These are phyloP conservation scores for Ochotona curzoniae DNA, from an alignment of 2,113 vertebrate species.

Conservation along the genomic window DNA sequence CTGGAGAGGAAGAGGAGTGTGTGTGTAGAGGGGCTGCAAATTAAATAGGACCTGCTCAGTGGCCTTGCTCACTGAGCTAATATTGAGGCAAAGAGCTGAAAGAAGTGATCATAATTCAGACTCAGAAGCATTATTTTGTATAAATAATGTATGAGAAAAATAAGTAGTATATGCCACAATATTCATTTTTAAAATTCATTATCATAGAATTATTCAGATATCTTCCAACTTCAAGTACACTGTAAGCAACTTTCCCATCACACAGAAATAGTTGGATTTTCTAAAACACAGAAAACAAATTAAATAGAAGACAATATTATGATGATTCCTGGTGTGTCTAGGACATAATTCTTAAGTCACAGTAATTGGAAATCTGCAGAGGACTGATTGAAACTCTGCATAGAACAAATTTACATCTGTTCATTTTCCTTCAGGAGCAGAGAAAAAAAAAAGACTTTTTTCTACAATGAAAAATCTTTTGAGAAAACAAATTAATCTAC, in stretches of 20 bases:
- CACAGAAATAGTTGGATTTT: not conserved
- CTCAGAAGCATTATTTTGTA: not conserved
- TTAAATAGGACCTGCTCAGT: not conserved
- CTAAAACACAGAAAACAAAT: conserved; percentile 49
- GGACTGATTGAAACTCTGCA: conserved; percentile 50
- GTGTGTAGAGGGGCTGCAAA: not conserved
- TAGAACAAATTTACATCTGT: conserved; percentile 71
- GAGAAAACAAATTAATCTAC: conserved; percentile 73
- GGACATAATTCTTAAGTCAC: conserved; percentile 70
- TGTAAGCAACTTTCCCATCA: conserved; percentile 44
- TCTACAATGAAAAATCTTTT: conserved; percentile 64
- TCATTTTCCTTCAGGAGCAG: conserved; percentile 55
- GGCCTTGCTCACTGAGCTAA: not conserved
- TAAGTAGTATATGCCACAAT: not conserved
- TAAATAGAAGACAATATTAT: conserved; percentile 58
- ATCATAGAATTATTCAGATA: conserved; percentile 46
- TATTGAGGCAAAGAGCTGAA: not conserved
- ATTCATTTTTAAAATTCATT: conserved; percentile 49
- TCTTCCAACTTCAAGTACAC: conserved; percentile 37
- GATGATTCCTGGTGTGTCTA: conserved; percentile 62
- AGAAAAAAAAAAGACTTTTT: conserved; percentile 30
- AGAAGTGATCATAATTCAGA: not conserved
- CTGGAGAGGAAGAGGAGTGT: not conserved
- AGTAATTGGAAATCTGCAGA: conserved; percentile 76
- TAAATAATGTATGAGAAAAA: conserved; percentile 43